These are phyloP conservation scores for Tolypeutes matacus DNA, from an alignment of 2,797 vertebrate genomes.

Conservation along the genomic window DNA sequence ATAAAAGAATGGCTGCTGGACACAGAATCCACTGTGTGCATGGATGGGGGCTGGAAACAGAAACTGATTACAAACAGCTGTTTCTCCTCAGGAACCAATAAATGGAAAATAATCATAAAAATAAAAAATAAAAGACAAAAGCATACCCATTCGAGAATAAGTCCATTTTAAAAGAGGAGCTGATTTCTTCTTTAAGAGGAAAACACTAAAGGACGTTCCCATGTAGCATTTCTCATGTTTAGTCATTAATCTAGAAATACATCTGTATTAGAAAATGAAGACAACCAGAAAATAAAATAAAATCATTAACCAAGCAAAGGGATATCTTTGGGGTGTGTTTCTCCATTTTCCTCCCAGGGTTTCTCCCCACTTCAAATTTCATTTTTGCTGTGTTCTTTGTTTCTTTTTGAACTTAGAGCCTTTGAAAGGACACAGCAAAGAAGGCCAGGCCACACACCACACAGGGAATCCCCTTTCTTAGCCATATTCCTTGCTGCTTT, in stretches of 20 bases:
- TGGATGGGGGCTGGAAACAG: slow-evolving; percentile 44
- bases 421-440: background rate
- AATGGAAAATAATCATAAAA: slow-evolving; percentile 65
- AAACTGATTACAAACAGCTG: slow-evolving; percentile 66
- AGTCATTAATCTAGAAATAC: background rate
- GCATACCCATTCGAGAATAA: background rate
- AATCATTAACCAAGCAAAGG: background rate
- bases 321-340: accelerated
- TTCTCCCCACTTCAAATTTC: background rate
- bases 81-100: slow-evolving; percentile 76
- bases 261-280: background rate
- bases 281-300: background rate
- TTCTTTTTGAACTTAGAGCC: background rate
- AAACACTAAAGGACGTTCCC: background rate
- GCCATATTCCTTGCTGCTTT: background rate
- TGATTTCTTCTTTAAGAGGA: background rate
- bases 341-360: background rate
- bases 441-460: accelerated
- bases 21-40: slow-evolving; percentile 21
- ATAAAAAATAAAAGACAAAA: background rate
- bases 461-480: background rate
- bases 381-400: background rate
- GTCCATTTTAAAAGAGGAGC: background rate
- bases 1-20: slow-evolving; percentile 79
- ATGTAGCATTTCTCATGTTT: background rate